Conservation (phyloP, 2,797 vertebrate genomes). For the Platyrinchus mystaceus region DNA sequence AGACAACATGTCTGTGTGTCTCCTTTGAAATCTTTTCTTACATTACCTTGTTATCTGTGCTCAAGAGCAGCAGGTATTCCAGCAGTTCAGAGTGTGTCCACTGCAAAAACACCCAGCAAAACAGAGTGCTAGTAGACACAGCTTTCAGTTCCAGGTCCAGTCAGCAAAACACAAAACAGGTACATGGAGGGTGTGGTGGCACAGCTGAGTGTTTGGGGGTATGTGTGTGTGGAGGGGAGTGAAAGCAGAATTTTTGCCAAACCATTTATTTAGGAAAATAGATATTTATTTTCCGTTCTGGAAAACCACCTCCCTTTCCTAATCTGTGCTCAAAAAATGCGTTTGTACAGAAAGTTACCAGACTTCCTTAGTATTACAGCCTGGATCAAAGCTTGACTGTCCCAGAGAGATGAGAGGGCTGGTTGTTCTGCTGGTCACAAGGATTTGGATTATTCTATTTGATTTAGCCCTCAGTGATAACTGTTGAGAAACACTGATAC, state of each 20-base stretch:
- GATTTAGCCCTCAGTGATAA: background rate
- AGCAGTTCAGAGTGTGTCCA: conserved; percentile 29
- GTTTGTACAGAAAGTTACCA: background rate
- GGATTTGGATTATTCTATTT: background rate
- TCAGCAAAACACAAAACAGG: background rate
- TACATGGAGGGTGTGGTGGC: background rate
- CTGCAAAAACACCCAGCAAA: conserved; percentile 14
- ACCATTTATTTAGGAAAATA: background rate
- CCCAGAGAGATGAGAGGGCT: background rate
- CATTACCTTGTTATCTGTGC: conserved; percentile 68
- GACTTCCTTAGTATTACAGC: background rate
- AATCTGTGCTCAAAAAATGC: background rate
- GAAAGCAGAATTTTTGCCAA: background rate
- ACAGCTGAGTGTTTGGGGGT: background rate
- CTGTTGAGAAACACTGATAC: background rate
- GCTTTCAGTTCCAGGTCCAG: background rate
- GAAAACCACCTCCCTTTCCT: background rate
- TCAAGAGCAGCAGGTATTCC: conserved; percentile 58
- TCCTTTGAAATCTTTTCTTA: conserved; percentile 68
- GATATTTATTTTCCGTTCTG: background rate
- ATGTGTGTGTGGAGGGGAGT: background rate
- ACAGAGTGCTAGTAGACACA: background rate
- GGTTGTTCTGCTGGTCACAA: background rate
- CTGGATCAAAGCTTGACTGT: background rate
- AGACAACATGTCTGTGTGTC: conserved; percentile 61